Evolutionary conservation across 1,140 invertebrate species (phyloP), one percentile per base, ranked within the genome.

Genomic region (Atta colombica): DNA sequence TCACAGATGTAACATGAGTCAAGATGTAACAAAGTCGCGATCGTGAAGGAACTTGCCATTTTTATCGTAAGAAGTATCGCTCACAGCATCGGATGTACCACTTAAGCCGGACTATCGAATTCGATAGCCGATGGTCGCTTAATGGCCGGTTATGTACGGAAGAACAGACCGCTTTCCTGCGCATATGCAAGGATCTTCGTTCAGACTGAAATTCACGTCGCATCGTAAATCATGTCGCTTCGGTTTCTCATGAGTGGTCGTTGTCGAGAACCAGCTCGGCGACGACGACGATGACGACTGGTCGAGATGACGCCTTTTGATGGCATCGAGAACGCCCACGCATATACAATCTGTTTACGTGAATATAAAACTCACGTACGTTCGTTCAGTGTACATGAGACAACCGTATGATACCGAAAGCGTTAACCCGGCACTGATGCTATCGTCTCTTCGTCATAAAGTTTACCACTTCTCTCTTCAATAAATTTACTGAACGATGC

Each of bases 281-380:
- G 35, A 68, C 88, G 39, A 61, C 75, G 51, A 75, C 87, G 49
- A 28, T 25, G 53, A 51, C 58, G 51, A 35, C 55, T 18, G 75
- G 45, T n/a, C 25, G 12, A n/a, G 12, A 58, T 58, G 39, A 72
- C 60, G 60, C 55, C 61, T 74, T 72, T 66, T 31, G 58, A 89
- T 81, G 71, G 28, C 49, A 51, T 35, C 25, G 4, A 31, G 8
- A 55, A 87, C 88, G 39, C 88, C 88, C 51, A 90, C 89, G 89
- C 66, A 49, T 35, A 35, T 68, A 45, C 69, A 51, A 25, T 12
- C 51, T 72, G 71, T 90, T 90, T 87, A 77, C 68, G 65, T 45
- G 21, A 8, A 25, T 85, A 74, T 90, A 89, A 90, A 90, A 68
- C 81, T 77, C 77, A 25, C 28, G 71, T 4, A 74, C 21, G 84